Evolutionary conservation across 2,113 vertebrate species (phyloP), one percentile per base, ranked within the genome.

Genomic region (Otolemur garnettii): DNA sequence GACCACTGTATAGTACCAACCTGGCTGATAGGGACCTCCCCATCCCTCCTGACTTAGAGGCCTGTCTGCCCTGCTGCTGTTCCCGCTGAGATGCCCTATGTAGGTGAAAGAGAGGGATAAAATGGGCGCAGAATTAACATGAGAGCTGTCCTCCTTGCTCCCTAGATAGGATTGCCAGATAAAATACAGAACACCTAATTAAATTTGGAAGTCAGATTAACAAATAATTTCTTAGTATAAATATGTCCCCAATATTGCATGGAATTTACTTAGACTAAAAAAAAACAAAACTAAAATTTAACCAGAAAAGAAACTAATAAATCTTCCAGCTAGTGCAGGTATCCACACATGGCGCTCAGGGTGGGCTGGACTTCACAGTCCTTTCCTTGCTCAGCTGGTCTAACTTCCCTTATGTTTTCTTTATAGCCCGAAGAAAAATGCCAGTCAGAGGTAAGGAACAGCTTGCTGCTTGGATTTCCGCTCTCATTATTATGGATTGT

Each of bases 391-490:
- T 97, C 59, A 87, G 0, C 0, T 87, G 0, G 21, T 93, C 93
- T 97, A 11, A 97, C 81, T 96, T 92, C 80, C 19, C 91, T 97
- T 95, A 1, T 97, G 97, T 93, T 98, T 98, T 87, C 97, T 95
- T 98, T 95, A 15, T 96, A 99, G 99, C 99, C 99, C 6, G 99
- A 99, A 98, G 99, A 99, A 98, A 99, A 99, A 91, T 99, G 99
- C 84, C 99, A 99, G 96, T 99, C 99, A 53, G 99, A 99, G 99
- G 99, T 99, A 98, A 99, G 99, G 66, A 79, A 42, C 17, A 17
- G 2, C 74, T 66, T 14, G 19, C 84, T 22, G 3, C 45, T 22
- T 74, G 50, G 13, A 64, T 53, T 62, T 91, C 3, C 12, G 42
- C 50, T 66, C 22, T 82, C 22, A 4, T 68, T 28, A 0, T 42